Conservation (phyloP, 2,888 invertebrate species). For the Athalia circularis region DNA sequence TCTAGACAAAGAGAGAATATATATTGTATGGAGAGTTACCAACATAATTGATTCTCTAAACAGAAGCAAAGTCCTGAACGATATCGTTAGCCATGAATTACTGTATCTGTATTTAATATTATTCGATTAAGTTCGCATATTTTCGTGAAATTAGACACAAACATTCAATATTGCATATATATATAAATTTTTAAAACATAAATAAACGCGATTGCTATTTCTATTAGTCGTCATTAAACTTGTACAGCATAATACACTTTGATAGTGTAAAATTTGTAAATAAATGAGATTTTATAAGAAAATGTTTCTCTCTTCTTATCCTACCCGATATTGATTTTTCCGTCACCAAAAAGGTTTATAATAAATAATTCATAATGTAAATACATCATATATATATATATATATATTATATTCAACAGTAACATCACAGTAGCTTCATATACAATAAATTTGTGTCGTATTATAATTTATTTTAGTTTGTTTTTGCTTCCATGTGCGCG, state of each 20-base stretch:
- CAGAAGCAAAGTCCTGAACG: constrained; percentile 13
- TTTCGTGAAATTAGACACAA: constrained; percentile 40
- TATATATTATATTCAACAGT: constrained; percentile 71
- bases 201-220: constrained; percentile 39
- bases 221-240: constrained; percentile 53
- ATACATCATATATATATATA: constrained; percentile 48
- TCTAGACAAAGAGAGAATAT: not conserved
- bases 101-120: constrained; percentile 11
- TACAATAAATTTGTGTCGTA: constrained; percentile 69
- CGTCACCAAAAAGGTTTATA: not conserved
- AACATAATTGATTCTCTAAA: constrained; percentile 23
- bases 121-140: constrained; percentile 11
- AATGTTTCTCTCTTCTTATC: constrained; percentile 11
- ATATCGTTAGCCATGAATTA: constrained; percentile 24
- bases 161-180: constrained; percentile 19
- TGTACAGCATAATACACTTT: constrained; percentile 65
- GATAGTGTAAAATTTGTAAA: constrained; percentile 71
- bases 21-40: constrained; percentile 20
- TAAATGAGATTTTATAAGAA: constrained; percentile 73
- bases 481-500: constrained; percentile 63
- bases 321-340: constrained; percentile 3
- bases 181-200: constrained; percentile 37
- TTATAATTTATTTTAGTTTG: constrained; percentile 59
- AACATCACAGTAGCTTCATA: constrained; percentile 74
- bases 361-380: constrained; percentile 45